A percentile compares a stretch with the other conserved stretches of the same genome.
Conservation (phyloP, 2,797 vertebrate genomes). For the Denticeps clupeoides region DNA sequence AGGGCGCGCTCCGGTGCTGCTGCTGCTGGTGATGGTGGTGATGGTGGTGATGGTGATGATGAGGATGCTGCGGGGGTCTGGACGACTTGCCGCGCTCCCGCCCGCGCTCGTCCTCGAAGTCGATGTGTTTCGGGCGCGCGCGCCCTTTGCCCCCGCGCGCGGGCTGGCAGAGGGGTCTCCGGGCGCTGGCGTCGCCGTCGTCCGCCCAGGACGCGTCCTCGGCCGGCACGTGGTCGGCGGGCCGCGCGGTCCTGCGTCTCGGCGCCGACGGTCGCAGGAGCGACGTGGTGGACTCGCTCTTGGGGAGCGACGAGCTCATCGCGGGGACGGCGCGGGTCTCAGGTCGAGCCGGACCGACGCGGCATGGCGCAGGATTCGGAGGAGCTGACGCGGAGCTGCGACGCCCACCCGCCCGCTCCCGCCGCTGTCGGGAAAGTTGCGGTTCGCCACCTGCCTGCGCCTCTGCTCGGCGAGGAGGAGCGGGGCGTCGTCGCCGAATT, state of each 20-base stretch:
- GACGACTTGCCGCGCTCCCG: conserved; percentile 43
- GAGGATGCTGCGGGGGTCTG: conserved; percentile 43
- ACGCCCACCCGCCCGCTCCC: conserved; percentile 20
- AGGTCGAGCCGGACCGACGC: no score
- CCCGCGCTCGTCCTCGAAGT: conserved; percentile 43
- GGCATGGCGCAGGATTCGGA: no score
- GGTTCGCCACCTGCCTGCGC: background rate
- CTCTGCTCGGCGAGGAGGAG: no score
- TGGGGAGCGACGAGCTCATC: conserved; percentile 74
- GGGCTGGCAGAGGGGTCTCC: conserved; percentile 83
- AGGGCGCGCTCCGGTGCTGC: conserved; percentile 31
- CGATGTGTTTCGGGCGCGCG: conserved; percentile 44
- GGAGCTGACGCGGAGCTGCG: conserved; percentile 1
- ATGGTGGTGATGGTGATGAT: conserved; percentile 21
- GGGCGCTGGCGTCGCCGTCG: conserved; percentile 70
- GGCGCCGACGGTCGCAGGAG: conserved; percentile 60
- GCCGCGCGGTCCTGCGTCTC: conserved; percentile 47
- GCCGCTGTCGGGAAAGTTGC: no score
- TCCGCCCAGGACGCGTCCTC: conserved; percentile 49
- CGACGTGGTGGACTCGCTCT: conserved; percentile 79
- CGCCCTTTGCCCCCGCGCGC: conserved; percentile 44
- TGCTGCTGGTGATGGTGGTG: conserved; percentile 29
- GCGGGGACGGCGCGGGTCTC: conserved; percentile 30
- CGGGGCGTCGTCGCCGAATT: background rate
- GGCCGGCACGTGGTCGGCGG: conserved; percentile 32